Evolutionary conservation across 2,888 invertebrate genomes (phyloP).

Genomic region (Drosophila imparisetae): DNA sequence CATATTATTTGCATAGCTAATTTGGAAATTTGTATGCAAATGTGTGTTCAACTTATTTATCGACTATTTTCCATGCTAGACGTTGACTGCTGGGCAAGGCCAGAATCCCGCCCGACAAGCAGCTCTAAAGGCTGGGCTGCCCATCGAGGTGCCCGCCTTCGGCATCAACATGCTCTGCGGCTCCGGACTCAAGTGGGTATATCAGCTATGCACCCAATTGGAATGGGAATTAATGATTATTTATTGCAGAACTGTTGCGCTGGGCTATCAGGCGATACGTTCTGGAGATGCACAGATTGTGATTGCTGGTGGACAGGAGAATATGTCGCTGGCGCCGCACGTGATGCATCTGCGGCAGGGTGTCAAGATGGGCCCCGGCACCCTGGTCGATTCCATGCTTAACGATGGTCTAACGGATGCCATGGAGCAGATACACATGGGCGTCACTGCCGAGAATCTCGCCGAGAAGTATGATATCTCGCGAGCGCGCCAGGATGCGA

Average conservation of each 20-base stretch:
- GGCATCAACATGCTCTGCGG: conserved; percentile 92
- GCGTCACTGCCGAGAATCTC: conserved; percentile 92
- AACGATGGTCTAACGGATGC: conserved; percentile 91
- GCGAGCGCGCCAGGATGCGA: conserved; percentile 89
- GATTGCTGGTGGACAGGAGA: conserved; percentile 93
- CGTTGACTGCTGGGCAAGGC: conserved; percentile 89
- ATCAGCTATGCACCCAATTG: background rate
- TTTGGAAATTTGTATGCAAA: conserved; percentile 52
- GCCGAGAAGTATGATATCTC: conserved; percentile 88
- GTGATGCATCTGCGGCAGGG: conserved; percentile 87
- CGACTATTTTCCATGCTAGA: conserved; percentile 82
- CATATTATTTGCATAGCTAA: conserved; percentile 30
- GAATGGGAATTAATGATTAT: background rate
- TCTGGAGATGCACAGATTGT: conserved; percentile 88
- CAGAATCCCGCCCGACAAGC: conserved; percentile 94
- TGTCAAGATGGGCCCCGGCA: conserved; percentile 88
- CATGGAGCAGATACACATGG: conserved; percentile 91
- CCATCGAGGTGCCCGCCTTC: conserved; percentile 89
- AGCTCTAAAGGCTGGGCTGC: conserved; percentile 89
- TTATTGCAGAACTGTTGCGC: conserved; percentile 86
- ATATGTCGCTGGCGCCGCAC: conserved; percentile 92
- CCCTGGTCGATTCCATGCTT: conserved; percentile 88
- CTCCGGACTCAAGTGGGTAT: conserved; percentile 90
- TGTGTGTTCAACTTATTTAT: conserved; percentile 25
- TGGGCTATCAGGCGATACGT: conserved; percentile 89